Evolutionary conservation across 2,888 invertebrate genomes (phyloP).

Genomic region (Cordilura impudica): DNA sequence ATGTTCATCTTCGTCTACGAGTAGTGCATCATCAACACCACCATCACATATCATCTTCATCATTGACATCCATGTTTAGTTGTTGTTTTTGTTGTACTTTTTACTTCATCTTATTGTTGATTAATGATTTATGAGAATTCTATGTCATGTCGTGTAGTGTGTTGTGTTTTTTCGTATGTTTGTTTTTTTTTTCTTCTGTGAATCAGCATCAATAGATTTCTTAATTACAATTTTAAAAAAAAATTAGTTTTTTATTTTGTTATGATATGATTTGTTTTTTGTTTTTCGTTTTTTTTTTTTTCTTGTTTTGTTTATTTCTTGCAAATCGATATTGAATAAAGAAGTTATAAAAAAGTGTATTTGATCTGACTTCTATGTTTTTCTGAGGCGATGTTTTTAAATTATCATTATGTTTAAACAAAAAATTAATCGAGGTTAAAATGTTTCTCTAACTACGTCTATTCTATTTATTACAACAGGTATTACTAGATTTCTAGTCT

Average conservation of each 20-base stretch:
- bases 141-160: slow-evolving; percentile 48
- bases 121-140: slow-evolving; percentile 59
- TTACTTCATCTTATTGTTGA: slow-evolving; percentile 35
- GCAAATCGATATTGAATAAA: background rate
- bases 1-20: background rate
- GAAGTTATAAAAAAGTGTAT: too few species aligned
- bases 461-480: too few species aligned
- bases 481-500: too few species aligned
- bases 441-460: too few species aligned
- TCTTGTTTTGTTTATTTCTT: too few species aligned
- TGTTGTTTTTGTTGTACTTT: slow-evolving; percentile 29
- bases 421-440: too few species aligned
- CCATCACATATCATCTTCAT: slow-evolving; percentile 13
- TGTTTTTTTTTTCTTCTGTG: slow-evolving; percentile 36
- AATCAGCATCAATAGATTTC: slow-evolving; percentile 49
- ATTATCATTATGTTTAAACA: too few species aligned
- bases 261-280: slow-evolving; percentile 1
- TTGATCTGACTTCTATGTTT: too few species aligned
- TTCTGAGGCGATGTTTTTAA: too few species aligned
- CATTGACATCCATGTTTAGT: slow-evolving; percentile 27
- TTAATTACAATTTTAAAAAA: slow-evolving; percentile 49
- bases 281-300: background rate
- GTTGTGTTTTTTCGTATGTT: background rate
- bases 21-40: slow-evolving; percentile 27
- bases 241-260: slow-evolving; percentile 1